These are phyloP conservation scores for Rynchops niger DNA, from an alignment of 2,113 vertebrate genomes.

Conservation along the genomic window DNA sequence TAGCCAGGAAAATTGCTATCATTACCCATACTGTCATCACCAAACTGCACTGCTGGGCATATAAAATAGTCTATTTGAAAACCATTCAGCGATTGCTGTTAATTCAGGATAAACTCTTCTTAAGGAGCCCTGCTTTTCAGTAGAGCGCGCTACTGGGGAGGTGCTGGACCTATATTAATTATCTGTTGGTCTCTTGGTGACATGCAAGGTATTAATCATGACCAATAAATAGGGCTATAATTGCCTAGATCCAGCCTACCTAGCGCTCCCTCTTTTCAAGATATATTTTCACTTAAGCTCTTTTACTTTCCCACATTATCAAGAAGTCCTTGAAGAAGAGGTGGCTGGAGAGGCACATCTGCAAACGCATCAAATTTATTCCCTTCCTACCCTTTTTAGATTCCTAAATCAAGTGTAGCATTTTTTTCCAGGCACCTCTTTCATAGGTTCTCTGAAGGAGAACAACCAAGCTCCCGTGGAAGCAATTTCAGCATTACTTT, in stretches of 20 bases:
- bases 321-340: background rate
- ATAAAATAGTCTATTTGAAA: background rate
- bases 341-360: background rate
- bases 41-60: background rate
- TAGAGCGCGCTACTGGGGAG: fast-evolving
- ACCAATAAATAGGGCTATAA: background rate
- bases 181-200: background rate
- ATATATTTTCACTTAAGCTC: background rate
- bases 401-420: background rate
- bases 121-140: background rate
- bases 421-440: background rate
- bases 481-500: background rate
- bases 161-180: background rate
- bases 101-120: background rate
- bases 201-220: background rate
- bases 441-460: background rate
- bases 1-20: background rate
- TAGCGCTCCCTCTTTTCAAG: background rate
- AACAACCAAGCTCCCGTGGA: background rate
- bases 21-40: background rate
- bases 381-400: background rate
- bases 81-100: background rate
- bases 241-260: background rate
- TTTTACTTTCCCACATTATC: background rate
- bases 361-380: background rate